A percentile compares a stretch with the other conserved stretches of the same genome.
phyloP scores from a whole-genome alignment of 1,140 invertebrate genomes.

The Lanistes nyassanus region DNA sequence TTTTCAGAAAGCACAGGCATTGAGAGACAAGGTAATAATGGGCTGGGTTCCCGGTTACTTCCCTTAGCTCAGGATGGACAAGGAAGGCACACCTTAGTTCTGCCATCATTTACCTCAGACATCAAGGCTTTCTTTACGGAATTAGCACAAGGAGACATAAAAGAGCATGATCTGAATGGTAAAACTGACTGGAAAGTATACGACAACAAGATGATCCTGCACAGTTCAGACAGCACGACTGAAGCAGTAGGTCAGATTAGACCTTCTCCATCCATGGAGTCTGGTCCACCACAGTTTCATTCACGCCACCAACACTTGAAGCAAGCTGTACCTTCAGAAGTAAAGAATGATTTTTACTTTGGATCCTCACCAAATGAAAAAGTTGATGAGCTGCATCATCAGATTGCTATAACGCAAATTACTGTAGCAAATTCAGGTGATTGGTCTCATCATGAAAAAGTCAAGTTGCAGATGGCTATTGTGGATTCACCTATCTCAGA shows the following conservation, averaged over 20 bases:
- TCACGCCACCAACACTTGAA: neutral
- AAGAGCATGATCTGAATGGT: neutral
- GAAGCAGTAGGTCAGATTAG: slow-evolving; percentile 7
- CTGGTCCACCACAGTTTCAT: neutral
- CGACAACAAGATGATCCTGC: neutral
- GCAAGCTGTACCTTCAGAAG: neutral
- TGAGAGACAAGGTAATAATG: neutral
- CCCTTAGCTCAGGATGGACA: neutral
- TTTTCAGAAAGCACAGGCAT: neutral
- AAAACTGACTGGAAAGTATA: neutral
- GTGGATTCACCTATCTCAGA: neutral
- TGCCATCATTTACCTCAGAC: neutral
- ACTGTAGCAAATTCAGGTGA: neutral
- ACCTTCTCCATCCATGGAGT: neutral
- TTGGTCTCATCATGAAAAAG: neutral
- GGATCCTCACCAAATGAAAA: neutral
- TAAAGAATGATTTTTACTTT: slow-evolving; percentile 16
- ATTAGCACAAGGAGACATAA: neutral
- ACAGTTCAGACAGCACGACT: slow-evolving; percentile 7
- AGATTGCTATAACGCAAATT: neutral
- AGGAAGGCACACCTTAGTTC: neutral
- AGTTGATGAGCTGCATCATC: neutral
- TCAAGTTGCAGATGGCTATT: neutral
- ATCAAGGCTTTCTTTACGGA: neutral
- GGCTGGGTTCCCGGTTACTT: neutral